These are phyloP conservation scores for Pomacea canaliculata DNA, from an alignment of 2,888 invertebrate species.

Conservation along the genomic window DNA sequence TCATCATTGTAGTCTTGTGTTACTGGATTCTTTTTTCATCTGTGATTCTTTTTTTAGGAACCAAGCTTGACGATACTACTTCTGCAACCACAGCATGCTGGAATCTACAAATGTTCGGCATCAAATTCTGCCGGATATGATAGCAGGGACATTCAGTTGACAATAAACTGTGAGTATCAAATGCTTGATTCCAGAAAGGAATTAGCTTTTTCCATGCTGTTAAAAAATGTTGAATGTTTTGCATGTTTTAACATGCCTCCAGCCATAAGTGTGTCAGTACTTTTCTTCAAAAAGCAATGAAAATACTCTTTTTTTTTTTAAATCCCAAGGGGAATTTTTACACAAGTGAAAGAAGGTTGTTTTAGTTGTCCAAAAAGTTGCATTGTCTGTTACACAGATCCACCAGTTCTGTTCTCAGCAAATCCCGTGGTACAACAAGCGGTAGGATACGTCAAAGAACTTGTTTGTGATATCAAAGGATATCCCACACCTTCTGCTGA, in stretches of 20 bases:
- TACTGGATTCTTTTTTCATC: too few relatives aligned
- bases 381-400: constrained; percentile 34
- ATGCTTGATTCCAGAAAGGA: background rate
- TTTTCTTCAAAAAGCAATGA: too few relatives aligned
- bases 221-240: too few relatives aligned
- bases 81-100: constrained; percentile 45
- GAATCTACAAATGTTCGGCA: constrained; percentile 57
- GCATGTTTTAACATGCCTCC: too few relatives aligned
- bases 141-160: constrained; percentile 44
- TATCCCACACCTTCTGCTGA: constrained; percentile 49
- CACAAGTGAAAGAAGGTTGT: too few relatives aligned
- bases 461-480: constrained; percentile 55
- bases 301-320: too few relatives aligned
- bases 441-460: constrained; percentile 46
- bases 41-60: constrained; percentile 35
- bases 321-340: too few relatives aligned
- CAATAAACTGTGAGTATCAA: constrained; percentile 51
- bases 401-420: constrained; percentile 41
- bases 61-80: constrained; percentile 40
- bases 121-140: constrained; percentile 54
- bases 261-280: too few relatives aligned
- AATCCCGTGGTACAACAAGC: constrained; percentile 42
- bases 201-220: too few relatives aligned
- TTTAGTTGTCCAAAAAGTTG: too few relatives aligned
- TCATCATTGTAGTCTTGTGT: too few relatives aligned